A percentile compares a stretch with the other conserved stretches of the same genome.
phyloP scores from a whole-genome alignment of 2,797 vertebrate genomes.

The Eulemur albifrons region DNA sequence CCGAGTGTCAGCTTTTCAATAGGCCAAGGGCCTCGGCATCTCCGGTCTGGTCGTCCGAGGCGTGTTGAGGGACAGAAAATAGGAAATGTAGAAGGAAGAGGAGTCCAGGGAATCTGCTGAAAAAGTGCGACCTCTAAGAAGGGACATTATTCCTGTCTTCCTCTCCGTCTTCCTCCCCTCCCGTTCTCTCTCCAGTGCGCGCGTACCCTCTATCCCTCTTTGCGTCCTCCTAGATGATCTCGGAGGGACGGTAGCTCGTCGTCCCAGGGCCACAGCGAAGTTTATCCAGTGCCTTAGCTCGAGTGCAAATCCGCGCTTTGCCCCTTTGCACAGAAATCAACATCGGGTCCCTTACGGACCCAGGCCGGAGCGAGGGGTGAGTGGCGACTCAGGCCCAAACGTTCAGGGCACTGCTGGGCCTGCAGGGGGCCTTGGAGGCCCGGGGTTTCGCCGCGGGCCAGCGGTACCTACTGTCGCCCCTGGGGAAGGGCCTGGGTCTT shows the following conservation, averaged over 20 bases:
- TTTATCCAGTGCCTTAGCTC: background rate
- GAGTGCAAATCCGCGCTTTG: background rate
- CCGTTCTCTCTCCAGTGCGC: rapidly evolving
- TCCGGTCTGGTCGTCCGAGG: rapidly evolving
- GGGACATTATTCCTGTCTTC: background rate
- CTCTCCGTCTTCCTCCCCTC: background rate
- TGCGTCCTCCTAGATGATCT: background rate
- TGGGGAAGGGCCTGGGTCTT: rapidly evolving
- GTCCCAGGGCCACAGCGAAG: too few species aligned
- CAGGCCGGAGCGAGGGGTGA: rapidly evolving
- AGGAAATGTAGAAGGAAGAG: background rate
- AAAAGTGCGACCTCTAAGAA: background rate
- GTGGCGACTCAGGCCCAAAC: rapidly evolving
- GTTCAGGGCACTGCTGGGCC: rapidly evolving
- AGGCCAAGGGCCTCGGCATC: background rate
- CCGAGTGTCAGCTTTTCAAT: rapidly evolving
- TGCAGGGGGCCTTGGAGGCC: rapidly evolving
- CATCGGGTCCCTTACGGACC: rapidly evolving
- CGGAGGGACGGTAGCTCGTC: background rate
- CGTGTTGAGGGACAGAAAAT: rapidly evolving
- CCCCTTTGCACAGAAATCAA: background rate
- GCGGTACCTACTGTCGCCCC: rapidly evolving
- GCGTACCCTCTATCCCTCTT: rapidly evolving
- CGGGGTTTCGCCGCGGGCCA: rapidly evolving
- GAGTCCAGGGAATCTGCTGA: rapidly evolving